phyloP scores from a whole-genome alignment of 1,140 invertebrate genomes.

The Stenopsyche tienmushanensis region DNA sequence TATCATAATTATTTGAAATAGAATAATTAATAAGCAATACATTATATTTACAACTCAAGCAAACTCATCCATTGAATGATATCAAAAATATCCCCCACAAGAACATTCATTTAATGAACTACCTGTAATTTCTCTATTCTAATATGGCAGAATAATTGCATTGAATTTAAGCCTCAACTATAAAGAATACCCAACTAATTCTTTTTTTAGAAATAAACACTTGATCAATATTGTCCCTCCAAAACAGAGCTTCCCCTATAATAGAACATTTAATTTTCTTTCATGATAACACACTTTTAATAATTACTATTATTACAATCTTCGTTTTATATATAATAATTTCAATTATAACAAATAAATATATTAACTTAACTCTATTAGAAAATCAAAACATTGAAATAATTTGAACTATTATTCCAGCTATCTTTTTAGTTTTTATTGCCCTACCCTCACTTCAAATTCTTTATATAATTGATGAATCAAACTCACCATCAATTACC shows the following conservation, averaged over 20 bases:
- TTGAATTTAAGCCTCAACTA: slow-evolving; percentile 63
- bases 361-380: slow-evolving; percentile 44
- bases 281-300: slow-evolving; percentile 53
- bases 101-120: slow-evolving; percentile 60
- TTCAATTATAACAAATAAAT: slow-evolving; percentile 45
- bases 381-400: slow-evolving; percentile 57
- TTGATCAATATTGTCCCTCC: slow-evolving; percentile 49
- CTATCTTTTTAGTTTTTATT: slow-evolving; percentile 64
- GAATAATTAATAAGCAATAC: slow-evolving; percentile 49
- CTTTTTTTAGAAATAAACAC: slow-evolving; percentile 44
- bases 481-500: slow-evolving; percentile 54
- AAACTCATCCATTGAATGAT: slow-evolving; percentile 61
- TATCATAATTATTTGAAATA: slow-evolving; percentile 56
- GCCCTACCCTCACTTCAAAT: slow-evolving; percentile 60
- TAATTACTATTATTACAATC: slow-evolving; percentile 52
- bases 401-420: slow-evolving; percentile 64
- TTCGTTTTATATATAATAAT: slow-evolving; percentile 56
- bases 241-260: slow-evolving; percentile 51
- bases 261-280: slow-evolving; percentile 57
- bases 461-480: slow-evolving; percentile 64
- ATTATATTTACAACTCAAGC: slow-evolving; percentile 51
- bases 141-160: slow-evolving; percentile 62
- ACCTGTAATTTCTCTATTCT: slow-evolving; percentile 57
- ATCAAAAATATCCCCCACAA: slow-evolving; percentile 55
- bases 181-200: slow-evolving; percentile 41